Base-by-base conservation (phyloP, 2,113 vertebrate species). In the Raphicerus campestris region DNA sequence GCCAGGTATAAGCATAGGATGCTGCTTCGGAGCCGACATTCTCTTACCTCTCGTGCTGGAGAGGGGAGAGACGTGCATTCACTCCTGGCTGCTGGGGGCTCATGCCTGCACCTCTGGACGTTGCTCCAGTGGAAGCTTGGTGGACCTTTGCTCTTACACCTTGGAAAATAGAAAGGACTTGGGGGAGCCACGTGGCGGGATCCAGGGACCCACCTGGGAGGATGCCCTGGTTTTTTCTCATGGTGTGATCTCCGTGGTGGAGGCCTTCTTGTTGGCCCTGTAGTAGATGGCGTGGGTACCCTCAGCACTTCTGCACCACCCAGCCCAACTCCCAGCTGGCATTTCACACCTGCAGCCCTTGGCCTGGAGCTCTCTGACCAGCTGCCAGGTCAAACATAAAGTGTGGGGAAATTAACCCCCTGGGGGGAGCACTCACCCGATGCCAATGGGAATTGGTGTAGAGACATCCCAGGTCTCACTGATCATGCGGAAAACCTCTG, bases 11-110 rank as follows among this genome's bases (percentile, higher is more conserved):
- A 32, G 0, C 92, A 55, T 53, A 77, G 49, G 51, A 19, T 83
- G 97, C 95, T 55, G 91, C 92, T 83, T 15, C 20, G 92, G 85
- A 61, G 83, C 6, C 45, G 87, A 53, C 77, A 3, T 88, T 97
- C 89, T 58, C 39, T 1, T 88, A 80, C 91, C 61, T n/a, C 78
- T 98, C 92, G 83, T 81, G 55, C 87, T 84, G 28, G 7, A 91
- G 58, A n/a, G 95, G 51, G 80, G 88, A 1, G 56, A 35, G 47
- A 35, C 13, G 16, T 83, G 42, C 84, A 78, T 51, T 83, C 16
- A 89, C 87, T 86, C 4, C 45, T 32, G n/a, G 24, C 82, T 89
- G 45, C 73, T 66, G 78, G 35, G 30, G 20, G 63, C 87, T 93
- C 60, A 81, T 55, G 86, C 35, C 82, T 66, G 26, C 20, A n/a